Percentiles rank a stretch among this genome's conserved stretches.
These are phyloP conservation scores for Ectropis crepuscularia DNA, from an alignment of 2,888 invertebrate genomes.

Conservation along the genomic window DNA sequence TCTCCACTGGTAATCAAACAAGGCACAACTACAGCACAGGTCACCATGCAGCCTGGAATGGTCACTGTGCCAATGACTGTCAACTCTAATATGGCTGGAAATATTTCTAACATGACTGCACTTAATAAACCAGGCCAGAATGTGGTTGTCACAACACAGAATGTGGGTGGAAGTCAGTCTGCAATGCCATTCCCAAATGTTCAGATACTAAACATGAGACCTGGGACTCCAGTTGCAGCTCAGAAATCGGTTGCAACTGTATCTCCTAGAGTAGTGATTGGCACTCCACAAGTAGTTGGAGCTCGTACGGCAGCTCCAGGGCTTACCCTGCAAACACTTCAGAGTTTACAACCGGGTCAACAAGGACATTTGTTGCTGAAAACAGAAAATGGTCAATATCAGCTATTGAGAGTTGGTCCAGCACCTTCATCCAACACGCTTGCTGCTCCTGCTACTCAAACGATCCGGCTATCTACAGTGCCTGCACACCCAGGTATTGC, in stretches of 20 bases:
- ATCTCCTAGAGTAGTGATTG: constrained; percentile 93
- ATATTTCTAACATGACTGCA: constrained; percentile 87
- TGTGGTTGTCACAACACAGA: constrained; percentile 85
- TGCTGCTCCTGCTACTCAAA: constrained; percentile 87
- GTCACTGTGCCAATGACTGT: constrained; percentile 87
- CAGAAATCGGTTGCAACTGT: constrained; percentile 92
- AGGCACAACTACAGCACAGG: constrained; percentile 66
- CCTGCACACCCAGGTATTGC: constrained; percentile 86
- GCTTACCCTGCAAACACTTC: constrained; percentile 94
- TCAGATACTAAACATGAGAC: constrained; percentile 94
- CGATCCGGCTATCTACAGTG: constrained; percentile 94
- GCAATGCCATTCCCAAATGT: constrained; percentile 89
- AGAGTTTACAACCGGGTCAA: constrained; percentile 94
- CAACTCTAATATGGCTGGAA: constrained; percentile 83
- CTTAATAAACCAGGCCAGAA: constrained; percentile 86
- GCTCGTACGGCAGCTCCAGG: constrained; percentile 92
- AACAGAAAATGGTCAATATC: constrained; percentile 98
- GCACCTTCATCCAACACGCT: constrained; percentile 75
- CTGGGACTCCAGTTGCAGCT: constrained; percentile 88
- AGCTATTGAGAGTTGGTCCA: constrained; percentile 95
- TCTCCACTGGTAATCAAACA: constrained; percentile 80
- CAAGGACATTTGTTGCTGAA: constrained; percentile 95
- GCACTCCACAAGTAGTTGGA: constrained; percentile 92
- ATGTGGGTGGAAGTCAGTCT: constrained; percentile 86
- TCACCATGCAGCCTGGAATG: constrained; percentile 82